These are phyloP conservation scores for Rhynchotus rufescens DNA, from an alignment of 2,797 vertebrate genomes.

Conservation along the genomic window DNA sequence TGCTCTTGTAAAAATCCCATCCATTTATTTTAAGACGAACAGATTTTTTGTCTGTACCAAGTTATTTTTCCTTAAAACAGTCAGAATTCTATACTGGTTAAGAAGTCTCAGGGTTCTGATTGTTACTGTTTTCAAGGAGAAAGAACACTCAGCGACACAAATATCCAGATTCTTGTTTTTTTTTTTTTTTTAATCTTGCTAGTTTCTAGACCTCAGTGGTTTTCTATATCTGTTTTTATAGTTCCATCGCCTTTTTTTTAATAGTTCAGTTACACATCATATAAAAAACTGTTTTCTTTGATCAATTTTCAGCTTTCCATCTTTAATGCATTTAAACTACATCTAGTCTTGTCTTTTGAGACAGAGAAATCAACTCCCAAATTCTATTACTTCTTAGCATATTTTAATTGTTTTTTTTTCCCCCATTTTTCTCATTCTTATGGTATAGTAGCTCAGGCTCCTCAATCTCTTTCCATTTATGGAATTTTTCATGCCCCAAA, in stretches of 20 bases:
- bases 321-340: conserved; percentile 7
- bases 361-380: conserved; percentile 5
- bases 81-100: neutral
- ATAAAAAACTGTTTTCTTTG: conserved; percentile 27
- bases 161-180: neutral
- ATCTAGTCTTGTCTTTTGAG: neutral
- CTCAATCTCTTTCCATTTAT: neutral
- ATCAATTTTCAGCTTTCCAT: conserved; percentile 33
- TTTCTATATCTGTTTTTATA: neutral
- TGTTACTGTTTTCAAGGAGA: too few relatives aligned
- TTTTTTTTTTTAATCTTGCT: neutral
- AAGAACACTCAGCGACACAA: too few relatives aligned
- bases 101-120: too few relatives aligned
- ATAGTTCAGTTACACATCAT: conserved; percentile 12
- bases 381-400: neutral
- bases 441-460: neutral
- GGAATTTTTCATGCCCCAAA: neutral
- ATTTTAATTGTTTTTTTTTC: neutral
- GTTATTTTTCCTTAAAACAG: neutral
- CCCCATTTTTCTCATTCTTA: neutral
- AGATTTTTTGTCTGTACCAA: neutral
- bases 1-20: neutral
- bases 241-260: neutral
- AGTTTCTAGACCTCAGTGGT: neutral
- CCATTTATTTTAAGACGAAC: neutral